Evolutionary conservation across 2,797 vertebrate genomes (phyloP).

Genomic region (Danio albolineatus): DNA sequence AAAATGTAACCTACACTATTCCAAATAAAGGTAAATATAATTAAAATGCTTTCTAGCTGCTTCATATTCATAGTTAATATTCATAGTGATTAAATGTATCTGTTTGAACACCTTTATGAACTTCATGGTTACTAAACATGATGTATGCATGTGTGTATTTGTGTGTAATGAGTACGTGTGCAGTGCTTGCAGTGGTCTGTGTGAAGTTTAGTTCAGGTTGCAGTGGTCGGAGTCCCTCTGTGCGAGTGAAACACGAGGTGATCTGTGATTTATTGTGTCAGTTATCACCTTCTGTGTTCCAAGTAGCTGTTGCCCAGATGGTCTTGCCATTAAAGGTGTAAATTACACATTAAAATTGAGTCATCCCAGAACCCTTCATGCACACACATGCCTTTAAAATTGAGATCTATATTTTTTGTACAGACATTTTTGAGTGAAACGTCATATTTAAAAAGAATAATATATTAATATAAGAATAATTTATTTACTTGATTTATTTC

Average conservation of each 20-base stretch:
- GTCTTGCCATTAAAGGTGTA: conserved; percentile 63
- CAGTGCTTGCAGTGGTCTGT: neutral
- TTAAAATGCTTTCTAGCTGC: no score
- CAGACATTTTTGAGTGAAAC: neutral
- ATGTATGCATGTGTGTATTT: no score
- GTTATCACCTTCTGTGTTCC: conserved; percentile 60
- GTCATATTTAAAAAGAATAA: neutral
- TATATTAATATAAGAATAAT: no score
- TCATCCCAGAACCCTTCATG: neutral
- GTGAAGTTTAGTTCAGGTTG: conserved; percentile 24
- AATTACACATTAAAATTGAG: conserved; percentile 63
- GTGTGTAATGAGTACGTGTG: neutral
- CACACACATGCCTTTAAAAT: conserved; percentile 8
- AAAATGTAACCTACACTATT: no score
- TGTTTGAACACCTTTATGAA: no score
- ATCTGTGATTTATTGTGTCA: conserved; percentile 62
- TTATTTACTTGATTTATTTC: neutral
- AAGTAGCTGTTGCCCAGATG: conserved; percentile 57
- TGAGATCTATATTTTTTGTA: neutral
- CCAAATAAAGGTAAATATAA: no score
- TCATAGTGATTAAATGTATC: no score
- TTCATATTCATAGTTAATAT: no score
- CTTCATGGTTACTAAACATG: no score
- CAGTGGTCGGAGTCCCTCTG: conserved; percentile 21
- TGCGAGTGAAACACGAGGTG: conserved; percentile 53